A percentile compares a stretch with the other conserved stretches of the same genome.
These are phyloP conservation scores for Heliothis subflexa DNA, from an alignment of 1,140 invertebrate species.

Conservation along the genomic window DNA sequence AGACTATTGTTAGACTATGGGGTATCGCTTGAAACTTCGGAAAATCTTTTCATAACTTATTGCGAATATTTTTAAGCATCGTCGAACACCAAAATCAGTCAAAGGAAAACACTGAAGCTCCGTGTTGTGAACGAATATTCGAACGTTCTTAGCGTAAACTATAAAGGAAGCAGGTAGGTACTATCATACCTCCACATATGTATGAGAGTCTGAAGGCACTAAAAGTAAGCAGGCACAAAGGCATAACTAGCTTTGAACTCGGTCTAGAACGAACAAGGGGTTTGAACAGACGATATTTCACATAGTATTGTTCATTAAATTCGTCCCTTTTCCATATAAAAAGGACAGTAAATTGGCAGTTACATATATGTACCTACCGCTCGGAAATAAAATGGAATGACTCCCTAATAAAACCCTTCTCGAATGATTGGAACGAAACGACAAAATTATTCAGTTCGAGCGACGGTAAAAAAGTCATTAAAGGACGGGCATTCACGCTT, in stretches of 20 bases:
- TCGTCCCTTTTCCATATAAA: conserved; percentile 30
- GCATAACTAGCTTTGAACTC: conserved; percentile 18
- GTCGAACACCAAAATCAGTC: conserved; percentile 12
- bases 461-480: conserved; percentile 64
- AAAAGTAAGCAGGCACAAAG: conserved; percentile 3
- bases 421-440: conserved; percentile 56
- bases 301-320: conserved; percentile 27
- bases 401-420: conserved; percentile 55
- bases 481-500: conserved; percentile 61
- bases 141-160: not conserved
- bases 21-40: not conserved
- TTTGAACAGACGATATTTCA: conserved; percentile 13
- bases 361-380: conserved; percentile 1
- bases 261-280: conserved; percentile 9
- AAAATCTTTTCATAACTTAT: conserved; percentile 20
- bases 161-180: not conserved
- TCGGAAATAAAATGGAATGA: conserved; percentile 54
- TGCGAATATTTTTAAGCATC: conserved; percentile 22
- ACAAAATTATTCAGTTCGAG: conserved; percentile 59
- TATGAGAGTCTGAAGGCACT: conserved; percentile 20
- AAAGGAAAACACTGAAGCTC: conserved; percentile 14
- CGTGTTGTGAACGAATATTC: conserved; percentile 17
- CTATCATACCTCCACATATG: conserved; percentile 12
- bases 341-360: conserved; percentile 34
- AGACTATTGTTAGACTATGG: not conserved